These are phyloP conservation scores for Colaptes auratus DNA, from an alignment of 2,113 vertebrate genomes.

Conservation along the genomic window DNA sequence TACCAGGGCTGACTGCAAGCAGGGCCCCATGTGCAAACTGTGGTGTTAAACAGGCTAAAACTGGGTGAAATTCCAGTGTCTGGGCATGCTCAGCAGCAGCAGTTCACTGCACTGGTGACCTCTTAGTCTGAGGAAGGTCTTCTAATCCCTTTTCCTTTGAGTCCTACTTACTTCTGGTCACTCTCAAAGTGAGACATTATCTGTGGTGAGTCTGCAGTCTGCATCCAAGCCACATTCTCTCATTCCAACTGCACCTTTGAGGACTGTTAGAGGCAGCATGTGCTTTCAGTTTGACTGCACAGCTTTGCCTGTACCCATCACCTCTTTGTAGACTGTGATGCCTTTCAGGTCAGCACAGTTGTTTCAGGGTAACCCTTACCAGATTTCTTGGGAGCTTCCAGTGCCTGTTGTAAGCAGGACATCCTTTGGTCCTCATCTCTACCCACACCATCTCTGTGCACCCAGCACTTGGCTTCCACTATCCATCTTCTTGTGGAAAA, in stretches of 20 bases:
- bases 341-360: not conserved
- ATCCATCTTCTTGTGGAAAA: not conserved
- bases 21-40: not conserved
- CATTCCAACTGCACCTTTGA: not conserved
- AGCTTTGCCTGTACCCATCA: not conserved
- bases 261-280: not conserved
- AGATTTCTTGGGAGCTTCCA: not conserved
- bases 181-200: fast-evolving
- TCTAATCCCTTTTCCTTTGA: not conserved
- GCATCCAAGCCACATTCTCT: not conserved
- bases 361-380: not conserved
- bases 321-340: not conserved
- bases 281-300: not conserved
- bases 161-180: not conserved
- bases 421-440: not conserved
- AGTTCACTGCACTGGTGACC: not conserved
- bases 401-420: not conserved
- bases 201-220: not conserved
- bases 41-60: not conserved
- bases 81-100: fast-evolving
- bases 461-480: not conserved
- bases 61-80: not conserved
- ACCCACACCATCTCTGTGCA: fast-evolving
- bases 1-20: not conserved
- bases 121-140: not conserved